Conservation (phyloP, 2,113 vertebrate species). For the Ptychochromis oligacanthus region DNA sequence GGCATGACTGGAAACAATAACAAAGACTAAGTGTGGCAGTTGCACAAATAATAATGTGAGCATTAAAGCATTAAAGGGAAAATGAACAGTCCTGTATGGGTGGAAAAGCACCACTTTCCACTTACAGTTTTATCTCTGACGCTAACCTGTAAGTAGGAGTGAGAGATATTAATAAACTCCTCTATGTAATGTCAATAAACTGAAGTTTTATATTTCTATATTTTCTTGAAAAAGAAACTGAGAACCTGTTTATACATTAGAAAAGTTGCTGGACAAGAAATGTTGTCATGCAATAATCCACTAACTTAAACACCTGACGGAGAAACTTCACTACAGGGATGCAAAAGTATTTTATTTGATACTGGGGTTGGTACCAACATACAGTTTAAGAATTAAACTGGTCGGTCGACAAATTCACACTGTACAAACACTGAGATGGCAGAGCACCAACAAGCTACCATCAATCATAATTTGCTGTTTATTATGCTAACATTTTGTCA, state of each 20-base stretch:
- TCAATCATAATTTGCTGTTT: background rate
- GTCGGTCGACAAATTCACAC: background rate
- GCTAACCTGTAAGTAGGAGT: background rate
- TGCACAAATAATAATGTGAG: slow-evolving; percentile 1
- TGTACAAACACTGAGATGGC: background rate
- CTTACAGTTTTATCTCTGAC: background rate
- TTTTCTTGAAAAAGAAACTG: background rate
- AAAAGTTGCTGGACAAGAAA: background rate
- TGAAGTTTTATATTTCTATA: background rate
- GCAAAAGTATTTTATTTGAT: background rate
- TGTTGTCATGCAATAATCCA: slow-evolving; percentile 1
- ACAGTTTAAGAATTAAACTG: background rate
- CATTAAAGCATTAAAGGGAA: background rate
- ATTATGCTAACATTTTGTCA: background rate
- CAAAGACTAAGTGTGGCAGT: background rate
- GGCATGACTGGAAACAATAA: slow-evolving; percentile 1
- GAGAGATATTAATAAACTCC: background rate
- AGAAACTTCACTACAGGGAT: background rate
- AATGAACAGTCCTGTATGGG: background rate
- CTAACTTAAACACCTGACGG: background rate
- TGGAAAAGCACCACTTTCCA: background rate
- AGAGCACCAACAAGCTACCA: background rate
- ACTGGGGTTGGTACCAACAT: background rate
- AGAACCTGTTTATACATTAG: background rate
- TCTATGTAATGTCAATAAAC: background rate